A percentile compares a stretch with the other conserved stretches of the same genome.
Conservation (phyloP, 2,113 vertebrate genomes). For the Ceyx cyanopectus region DNA sequence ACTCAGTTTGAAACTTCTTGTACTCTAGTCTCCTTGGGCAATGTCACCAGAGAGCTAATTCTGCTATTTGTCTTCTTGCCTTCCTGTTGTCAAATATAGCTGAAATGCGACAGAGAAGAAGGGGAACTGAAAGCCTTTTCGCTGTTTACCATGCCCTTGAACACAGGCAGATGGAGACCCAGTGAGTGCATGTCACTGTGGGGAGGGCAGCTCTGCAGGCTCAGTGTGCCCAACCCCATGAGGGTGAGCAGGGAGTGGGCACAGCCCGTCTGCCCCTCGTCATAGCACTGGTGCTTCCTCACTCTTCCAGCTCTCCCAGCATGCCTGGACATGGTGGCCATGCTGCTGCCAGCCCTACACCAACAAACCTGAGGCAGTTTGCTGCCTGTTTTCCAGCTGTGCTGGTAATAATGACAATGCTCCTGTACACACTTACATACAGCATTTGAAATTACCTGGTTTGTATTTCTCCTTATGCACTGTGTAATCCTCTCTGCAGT, state of each 20-base stretch:
- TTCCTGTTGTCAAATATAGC: background rate
- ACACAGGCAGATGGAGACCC: background rate
- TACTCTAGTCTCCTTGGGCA: background rate
- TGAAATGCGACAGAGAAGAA: background rate
- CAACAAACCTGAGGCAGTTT: rapidly evolving
- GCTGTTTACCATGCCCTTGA: background rate
- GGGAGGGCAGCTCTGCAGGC: background rate
- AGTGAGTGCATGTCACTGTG: rapidly evolving
- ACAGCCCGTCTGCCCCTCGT: background rate
- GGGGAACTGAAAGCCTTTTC: background rate
- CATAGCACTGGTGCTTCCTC: rapidly evolving
- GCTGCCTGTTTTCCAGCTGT: background rate
- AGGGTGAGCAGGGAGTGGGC: background rate
- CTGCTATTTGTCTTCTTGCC: background rate
- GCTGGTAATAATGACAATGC: background rate
- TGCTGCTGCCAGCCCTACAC: background rate
- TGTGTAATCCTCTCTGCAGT: rapidly evolving
- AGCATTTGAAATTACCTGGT: background rate
- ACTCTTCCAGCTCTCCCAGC: background rate
- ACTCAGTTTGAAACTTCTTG: background rate
- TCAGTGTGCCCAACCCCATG: rapidly evolving
- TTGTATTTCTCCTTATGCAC: rapidly evolving
- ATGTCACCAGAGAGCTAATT: background rate
- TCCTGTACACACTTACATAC: rapidly evolving
- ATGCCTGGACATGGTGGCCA: rapidly evolving